phyloP scores from a whole-genome alignment of 2,113 vertebrate species.

The Falco punctatus region DNA sequence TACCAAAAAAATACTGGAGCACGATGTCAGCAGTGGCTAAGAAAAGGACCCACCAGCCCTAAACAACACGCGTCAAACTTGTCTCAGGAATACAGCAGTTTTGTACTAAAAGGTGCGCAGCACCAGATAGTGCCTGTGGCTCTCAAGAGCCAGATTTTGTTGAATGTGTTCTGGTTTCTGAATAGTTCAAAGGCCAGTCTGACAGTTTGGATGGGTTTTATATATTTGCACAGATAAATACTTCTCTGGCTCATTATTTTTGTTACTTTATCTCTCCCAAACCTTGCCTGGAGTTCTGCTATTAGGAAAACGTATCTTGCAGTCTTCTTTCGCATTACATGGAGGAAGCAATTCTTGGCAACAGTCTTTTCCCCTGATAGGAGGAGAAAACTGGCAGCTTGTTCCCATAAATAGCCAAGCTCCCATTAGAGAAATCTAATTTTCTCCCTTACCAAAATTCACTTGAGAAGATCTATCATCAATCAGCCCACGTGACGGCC shows the following conservation, averaged over 20 bases:
- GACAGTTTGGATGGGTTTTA: not conserved
- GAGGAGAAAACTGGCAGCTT: not conserved
- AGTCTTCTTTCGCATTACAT: not conserved
- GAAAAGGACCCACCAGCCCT: not conserved
- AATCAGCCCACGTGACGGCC: not conserved
- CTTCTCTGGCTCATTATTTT: not conserved
- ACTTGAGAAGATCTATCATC: not conserved
- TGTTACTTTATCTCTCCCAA: not conserved
- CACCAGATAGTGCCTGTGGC: not conserved
- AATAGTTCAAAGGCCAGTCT: not conserved
- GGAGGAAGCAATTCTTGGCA: slow-evolving; percentile 17
- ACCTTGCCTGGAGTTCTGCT: not conserved
- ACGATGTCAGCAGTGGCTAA: not conserved
- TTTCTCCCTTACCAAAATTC: not conserved
- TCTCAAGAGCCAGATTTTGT: not conserved
- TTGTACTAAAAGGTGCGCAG: not conserved
- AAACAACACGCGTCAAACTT: not conserved
- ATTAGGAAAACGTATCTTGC: not conserved
- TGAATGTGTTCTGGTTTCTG: not conserved
- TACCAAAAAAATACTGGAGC: not conserved
- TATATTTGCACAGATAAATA: not conserved
- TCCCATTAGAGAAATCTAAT: slow-evolving; percentile 17
- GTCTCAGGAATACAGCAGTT: not conserved
- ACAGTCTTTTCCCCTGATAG: not conserved
- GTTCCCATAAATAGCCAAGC: slow-evolving; percentile 1